Evolutionary conservation across 2,888 invertebrate species (phyloP).

Genomic region (Drosophila cognata): DNA sequence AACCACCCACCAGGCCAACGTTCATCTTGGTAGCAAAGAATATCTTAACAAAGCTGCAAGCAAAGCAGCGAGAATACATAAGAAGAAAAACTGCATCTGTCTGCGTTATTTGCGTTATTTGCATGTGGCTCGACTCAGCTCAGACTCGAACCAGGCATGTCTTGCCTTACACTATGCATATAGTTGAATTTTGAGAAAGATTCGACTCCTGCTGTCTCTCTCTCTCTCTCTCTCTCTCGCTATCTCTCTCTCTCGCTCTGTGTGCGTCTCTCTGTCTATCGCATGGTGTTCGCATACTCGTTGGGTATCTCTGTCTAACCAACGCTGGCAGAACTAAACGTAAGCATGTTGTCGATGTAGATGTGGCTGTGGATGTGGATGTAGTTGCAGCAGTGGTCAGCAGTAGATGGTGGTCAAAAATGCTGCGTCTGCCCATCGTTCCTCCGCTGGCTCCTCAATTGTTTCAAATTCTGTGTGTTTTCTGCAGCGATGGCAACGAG

Average conservation of each 20-base stretch:
- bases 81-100: constrained; percentile 80
- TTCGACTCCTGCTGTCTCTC: constrained; percentile 52
- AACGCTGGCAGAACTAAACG: constrained; percentile 44
- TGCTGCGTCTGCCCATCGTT: constrained; percentile 73
- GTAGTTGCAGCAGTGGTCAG: constrained; percentile 73
- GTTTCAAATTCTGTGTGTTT: constrained; percentile 77
- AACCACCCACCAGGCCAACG: constrained; percentile 29
- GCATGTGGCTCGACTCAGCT: constrained; percentile 65
- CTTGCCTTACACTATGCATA: constrained; percentile 72
- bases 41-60: constrained; percentile 77
- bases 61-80: constrained; percentile 58
- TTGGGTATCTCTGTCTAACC: constrained; percentile 47
- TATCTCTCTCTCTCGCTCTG: constrained; percentile 30
- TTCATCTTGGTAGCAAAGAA: constrained; percentile 77
- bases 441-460: constrained; percentile 73
- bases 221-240: constrained; percentile 31
- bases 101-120: constrained; percentile 79
- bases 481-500: constrained; percentile 49
- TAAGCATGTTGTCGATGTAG: constrained; percentile 55
- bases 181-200: constrained; percentile 81
- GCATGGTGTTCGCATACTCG: constrained; percentile 7
- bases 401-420: constrained; percentile 81
- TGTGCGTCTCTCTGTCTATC: constrained; percentile 43
- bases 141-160: constrained; percentile 68
- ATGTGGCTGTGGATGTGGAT: constrained; percentile 53